Evolutionary conservation across 2,113 vertebrate genomes (phyloP).

Genomic region (Progne subis): DNA sequence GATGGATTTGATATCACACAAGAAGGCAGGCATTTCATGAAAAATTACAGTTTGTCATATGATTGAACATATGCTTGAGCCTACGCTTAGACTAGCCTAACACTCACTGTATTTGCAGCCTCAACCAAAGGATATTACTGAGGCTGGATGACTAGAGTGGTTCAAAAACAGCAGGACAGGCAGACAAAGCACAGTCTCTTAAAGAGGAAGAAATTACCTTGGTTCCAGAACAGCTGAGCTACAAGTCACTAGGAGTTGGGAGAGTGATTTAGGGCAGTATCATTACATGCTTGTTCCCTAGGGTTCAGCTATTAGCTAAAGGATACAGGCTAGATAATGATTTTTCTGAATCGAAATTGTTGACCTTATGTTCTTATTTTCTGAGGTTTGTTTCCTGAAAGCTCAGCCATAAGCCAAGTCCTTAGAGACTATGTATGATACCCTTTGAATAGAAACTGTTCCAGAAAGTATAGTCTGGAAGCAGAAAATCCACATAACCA

Average conservation of each 20-base stretch:
- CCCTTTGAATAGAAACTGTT: neutral
- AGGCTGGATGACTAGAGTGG: neutral
- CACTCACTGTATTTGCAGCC: neutral
- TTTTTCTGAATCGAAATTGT: neutral
- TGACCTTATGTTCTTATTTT: neutral
- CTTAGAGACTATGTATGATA: neutral
- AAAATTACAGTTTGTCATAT: neutral
- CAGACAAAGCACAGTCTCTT: neutral
- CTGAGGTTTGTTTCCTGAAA: neutral
- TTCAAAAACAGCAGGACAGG: neutral
- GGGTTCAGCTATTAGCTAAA: neutral
- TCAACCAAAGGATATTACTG: neutral
- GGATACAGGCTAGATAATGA: neutral
- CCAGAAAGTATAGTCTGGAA: neutral
- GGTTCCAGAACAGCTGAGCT: neutral
- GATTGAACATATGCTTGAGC: neutral
- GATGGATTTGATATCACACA: neutral
- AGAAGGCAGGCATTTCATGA: neutral
- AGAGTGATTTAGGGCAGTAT: neutral
- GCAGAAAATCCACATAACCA: neutral
- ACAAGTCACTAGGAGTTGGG: neutral
- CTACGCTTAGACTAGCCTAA: neutral
- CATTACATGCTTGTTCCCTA: neutral
- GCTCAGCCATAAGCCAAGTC: neutral
- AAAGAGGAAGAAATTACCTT: neutral